Base-by-base conservation (phyloP, 2,797 vertebrate genomes). In the Artibeus jamaicensis region DNA sequence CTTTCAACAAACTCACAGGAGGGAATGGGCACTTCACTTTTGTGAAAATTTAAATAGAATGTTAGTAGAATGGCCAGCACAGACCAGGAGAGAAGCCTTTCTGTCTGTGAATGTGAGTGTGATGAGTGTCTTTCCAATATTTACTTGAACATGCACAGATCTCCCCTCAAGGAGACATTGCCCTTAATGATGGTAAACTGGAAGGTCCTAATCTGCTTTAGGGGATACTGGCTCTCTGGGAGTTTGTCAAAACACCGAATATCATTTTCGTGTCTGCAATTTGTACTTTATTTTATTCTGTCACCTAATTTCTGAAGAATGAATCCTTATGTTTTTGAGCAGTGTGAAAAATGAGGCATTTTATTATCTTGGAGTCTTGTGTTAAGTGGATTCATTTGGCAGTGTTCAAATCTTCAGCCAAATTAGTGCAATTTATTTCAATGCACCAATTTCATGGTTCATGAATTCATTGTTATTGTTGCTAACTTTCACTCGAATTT, bases 351-450 rank as follows among this genome's bases (percentile, higher is more conserved):
- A 93, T 86, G 70, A 96, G 29, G 8, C 42, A 90, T 97, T 95
- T 95, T 96, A 90, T 97, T 95, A 88, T 92, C 37, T 87, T 92
- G 67, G 87, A 65, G 42, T 95, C 91, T 37, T 37, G 6, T 3
- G 4, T 92, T 96, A 96, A 96, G 81, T 95, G 34, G 59, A 97
- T 98, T 98, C 95, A 96, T 97, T 97, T 97, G 93, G 62, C 53
- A 96, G 85, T 89, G 96, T 97, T 98, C 92, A 96, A 96, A 95
- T 94, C 46, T 92, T 97, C 46, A 96, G 84, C 55, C 81, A 98
- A 97, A 98, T 98, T 97, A 98, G 96, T 95, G 32, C 93, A 93
- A 97, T 98, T 98, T 98, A 97, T 98, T 98, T 98, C 96, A 97
- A 53, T 95, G 37, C 44, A 70, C 95, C 89, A 95, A 67, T 93